phyloP scores from a whole-genome alignment of 1,140 invertebrate genomes.

The Euura saliciscinereae region DNA sequence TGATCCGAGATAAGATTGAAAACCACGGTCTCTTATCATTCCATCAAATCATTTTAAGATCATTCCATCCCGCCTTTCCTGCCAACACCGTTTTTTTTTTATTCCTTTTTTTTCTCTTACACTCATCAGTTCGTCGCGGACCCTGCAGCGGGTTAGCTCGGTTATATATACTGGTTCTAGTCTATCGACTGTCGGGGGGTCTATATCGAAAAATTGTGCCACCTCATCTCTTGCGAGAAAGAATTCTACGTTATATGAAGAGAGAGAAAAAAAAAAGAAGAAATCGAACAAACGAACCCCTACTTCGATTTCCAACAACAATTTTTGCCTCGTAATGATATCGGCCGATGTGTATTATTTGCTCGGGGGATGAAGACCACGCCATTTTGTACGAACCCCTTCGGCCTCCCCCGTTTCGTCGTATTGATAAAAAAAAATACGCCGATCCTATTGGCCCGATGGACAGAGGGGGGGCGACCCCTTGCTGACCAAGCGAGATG shows the following conservation, averaged over 20 bases:
- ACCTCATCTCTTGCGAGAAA: neutral
- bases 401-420: conserved; percentile 38
- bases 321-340: conserved; percentile 14
- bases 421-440: conserved; percentile 55
- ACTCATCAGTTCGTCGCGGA: neutral
- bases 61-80: neutral
- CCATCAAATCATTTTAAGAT: conserved; percentile 49
- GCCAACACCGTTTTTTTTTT: neutral
- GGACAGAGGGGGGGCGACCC: conserved; percentile 55
- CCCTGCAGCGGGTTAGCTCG: neutral
- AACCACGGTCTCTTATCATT: conserved; percentile 38
- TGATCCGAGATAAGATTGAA: conserved; percentile 43
- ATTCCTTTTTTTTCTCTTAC: neutral
- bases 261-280: conserved; percentile 15
- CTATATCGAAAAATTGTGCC: conserved; percentile 7
- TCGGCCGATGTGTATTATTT: neutral
- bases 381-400: conserved; percentile 51
- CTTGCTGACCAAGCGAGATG: conserved; percentile 58
- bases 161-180: neutral
- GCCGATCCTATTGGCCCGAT: conserved; percentile 50
- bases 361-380: conserved; percentile 25
- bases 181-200: conserved; percentile 8
- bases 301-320: neutral
- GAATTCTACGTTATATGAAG: neutral
- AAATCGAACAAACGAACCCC: neutral